Evolutionary conservation across 2,113 vertebrate genomes (phyloP).

Genomic region (Panurus biarmicus): DNA sequence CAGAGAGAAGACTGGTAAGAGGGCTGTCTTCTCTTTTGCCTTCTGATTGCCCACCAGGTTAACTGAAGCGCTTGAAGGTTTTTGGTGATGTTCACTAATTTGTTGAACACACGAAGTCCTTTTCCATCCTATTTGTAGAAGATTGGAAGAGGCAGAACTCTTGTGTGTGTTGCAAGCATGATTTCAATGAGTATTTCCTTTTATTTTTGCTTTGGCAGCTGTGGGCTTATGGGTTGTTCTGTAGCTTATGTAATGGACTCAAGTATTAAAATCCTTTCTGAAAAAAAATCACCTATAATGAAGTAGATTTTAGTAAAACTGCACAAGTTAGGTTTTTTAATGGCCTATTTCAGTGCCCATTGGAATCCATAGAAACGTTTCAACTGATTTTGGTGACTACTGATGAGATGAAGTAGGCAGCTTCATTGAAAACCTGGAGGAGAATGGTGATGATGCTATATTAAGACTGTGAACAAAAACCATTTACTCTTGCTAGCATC

Average conservation of each 20-base stretch:
- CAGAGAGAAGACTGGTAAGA: neutral
- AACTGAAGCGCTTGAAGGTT: neutral
- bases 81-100: neutral
- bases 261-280: neutral
- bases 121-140: neutral
- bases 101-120: neutral
- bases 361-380: neutral
- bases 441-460: neutral
- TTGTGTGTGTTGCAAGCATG: neutral
- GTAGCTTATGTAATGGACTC: neutral
- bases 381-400: neutral
- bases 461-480: constrained; percentile 19
- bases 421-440: neutral
- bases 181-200: neutral
- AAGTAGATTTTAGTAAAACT: neutral
- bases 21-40: neutral
- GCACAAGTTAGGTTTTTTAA: neutral
- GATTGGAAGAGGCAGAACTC: neutral
- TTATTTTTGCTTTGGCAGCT: neutral
- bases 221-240: neutral
- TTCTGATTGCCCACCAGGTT: neutral
- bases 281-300: neutral
- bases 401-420: neutral
- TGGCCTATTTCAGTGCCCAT: neutral
- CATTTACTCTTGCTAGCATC: constrained; percentile 19